Evolutionary conservation across 2,113 vertebrate genomes (phyloP), one percentile per base, ranked within the genome.

Genomic region (Ammospiza caudacuta): DNA sequence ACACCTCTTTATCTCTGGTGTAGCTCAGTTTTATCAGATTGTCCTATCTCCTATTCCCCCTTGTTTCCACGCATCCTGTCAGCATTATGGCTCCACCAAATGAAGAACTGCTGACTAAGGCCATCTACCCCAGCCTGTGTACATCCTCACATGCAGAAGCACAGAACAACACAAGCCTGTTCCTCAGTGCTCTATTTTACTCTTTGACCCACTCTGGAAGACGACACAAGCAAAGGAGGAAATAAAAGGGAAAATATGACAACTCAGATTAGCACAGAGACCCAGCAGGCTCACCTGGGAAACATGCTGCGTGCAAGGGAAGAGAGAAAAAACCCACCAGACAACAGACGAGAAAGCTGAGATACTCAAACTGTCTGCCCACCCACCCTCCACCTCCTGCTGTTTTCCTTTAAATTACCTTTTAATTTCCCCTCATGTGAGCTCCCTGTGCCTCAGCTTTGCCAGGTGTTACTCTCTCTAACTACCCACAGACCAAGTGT

Each of bases 41-140:
- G 72, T 91, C 87, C 2, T 16, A 59, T 94, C 90, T 92, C 95
- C 67, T 91, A 84, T 94, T 92, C 87, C 93, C 83, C 63, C 47
- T 95, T 80, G 84, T 76, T 69, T 94, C 92, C 86, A 77, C 66
- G 86, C 39, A 69, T 46, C 61, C 59, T 74, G 78, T 94, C 84
- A 95, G 94, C 91, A 90, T 95, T 95, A 96, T 95, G 93, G 96
- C 96, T 96, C 73, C 92, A 96, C 93, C 93, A 55, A 90, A 87
- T 74, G 92, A 94, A 96, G 93, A 92, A 96, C 63, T 47, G 43
- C 62, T 18, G 23, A 46, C 33, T 49, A 82, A 31, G 43, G 70
- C 63, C 78, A 67, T 55, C 72, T 83, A 82, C 67, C 87, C 68
- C 75, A 69, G 51, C 11, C 81, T 90, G 18, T 29, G 35, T 47